Conservation (phyloP, 2,113 vertebrate species). For the Ceyx melanurus region DNA sequence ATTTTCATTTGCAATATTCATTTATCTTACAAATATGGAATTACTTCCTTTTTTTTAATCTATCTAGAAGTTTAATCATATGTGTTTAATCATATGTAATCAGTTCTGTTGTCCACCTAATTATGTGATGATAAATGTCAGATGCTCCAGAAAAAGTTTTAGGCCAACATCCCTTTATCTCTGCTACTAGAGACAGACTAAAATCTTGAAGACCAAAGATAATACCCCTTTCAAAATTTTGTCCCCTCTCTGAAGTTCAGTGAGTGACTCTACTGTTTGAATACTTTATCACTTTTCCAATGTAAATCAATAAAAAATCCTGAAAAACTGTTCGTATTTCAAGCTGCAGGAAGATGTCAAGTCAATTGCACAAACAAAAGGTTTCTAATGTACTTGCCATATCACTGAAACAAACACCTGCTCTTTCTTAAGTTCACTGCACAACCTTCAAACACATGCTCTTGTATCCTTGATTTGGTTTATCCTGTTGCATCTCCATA, state of each 20-base stretch:
- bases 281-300: background rate
- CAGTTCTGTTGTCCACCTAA: background rate
- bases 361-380: constrained; percentile 46
- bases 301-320: constrained; percentile 1
- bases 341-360: background rate
- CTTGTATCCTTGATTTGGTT: background rate
- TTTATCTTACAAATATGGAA: background rate
- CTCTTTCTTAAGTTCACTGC: background rate
- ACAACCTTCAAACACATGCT: background rate
- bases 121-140: background rate
- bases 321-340: constrained; percentile 43
- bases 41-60: background rate
- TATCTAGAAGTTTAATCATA: background rate
- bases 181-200: background rate
- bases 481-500: background rate
- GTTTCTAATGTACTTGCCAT: background rate
- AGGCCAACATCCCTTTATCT: background rate
- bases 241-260: background rate
- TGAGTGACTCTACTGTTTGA: background rate
- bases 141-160: background rate
- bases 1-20: background rate
- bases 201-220: background rate
- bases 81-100: background rate
- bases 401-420: background rate
- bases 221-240: background rate